These are phyloP conservation scores for Selenia dentaria DNA, from an alignment of 2,888 invertebrate genomes.

Conservation along the genomic window DNA sequence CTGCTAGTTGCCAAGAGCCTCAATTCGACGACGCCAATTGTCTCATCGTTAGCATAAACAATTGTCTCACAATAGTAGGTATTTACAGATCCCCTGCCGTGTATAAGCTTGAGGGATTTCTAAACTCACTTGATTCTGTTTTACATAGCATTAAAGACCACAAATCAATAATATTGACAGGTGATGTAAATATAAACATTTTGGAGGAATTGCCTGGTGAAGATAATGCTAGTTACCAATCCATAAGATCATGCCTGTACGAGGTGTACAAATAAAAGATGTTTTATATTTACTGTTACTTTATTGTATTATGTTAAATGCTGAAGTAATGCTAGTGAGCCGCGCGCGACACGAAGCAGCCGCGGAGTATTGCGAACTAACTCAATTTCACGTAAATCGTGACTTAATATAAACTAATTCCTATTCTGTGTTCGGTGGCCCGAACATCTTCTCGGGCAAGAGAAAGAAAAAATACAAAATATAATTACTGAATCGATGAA, in stretches of 20 bases:
- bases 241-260: too few relatives aligned
- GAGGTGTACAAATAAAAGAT: not conserved
- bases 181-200: constrained; percentile 4
- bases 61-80: not conserved
- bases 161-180: not conserved
- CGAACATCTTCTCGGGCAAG: too few relatives aligned
- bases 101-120: not conserved
- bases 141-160: not conserved
- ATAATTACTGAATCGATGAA: too few relatives aligned
- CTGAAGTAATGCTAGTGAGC: too few relatives aligned
- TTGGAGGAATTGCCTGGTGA: not conserved
- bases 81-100: not conserved
- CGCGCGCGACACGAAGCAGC: too few relatives aligned
- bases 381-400: too few relatives aligned
- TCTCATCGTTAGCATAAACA: not conserved
- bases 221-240: not conserved
- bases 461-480: too few relatives aligned
- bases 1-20: not conserved
- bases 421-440: too few relatives aligned
- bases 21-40: constrained; percentile 1
- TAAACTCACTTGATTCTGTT: not conserved
- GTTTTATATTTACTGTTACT: too few relatives aligned
- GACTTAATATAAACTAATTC: too few relatives aligned
- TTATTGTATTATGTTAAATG: too few relatives aligned
- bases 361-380: too few relatives aligned